These are phyloP conservation scores for Leptopilina drosophilae DNA, from an alignment of 2,888 invertebrate genomes.

Conservation along the genomic window DNA sequence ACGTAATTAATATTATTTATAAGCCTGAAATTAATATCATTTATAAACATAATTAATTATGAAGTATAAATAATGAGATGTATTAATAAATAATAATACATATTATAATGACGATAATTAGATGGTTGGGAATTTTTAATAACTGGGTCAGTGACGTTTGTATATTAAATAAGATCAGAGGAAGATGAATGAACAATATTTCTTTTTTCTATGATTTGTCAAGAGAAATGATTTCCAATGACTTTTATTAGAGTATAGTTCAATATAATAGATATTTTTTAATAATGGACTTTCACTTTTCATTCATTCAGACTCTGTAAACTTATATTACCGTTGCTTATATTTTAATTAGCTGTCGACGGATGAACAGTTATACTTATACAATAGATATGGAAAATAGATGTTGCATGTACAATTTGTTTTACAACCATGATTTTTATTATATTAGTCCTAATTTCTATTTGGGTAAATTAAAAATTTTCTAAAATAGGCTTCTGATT, in stretches of 20 bases:
- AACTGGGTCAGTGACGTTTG: not conserved
- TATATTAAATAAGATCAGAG: not conserved
- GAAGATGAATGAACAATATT: not conserved
- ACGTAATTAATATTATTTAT: no score
- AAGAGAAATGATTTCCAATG: not conserved
- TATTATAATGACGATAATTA: no score
- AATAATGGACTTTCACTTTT: not conserved
- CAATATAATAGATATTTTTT: not conserved
- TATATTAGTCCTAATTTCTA: no score
- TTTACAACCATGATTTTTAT: no score
- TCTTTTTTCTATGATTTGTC: not conserved
- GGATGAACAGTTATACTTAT: not conserved
- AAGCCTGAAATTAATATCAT: no score
- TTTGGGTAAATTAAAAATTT: no score
- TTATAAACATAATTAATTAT: no score
- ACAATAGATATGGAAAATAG: not conserved
- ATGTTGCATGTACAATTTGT: not conserved
- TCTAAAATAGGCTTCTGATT: no score
- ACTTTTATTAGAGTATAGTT: not conserved
- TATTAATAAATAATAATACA: no score
- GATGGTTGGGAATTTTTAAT: not conserved
- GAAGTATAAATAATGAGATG: no score
- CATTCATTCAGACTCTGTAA: not conserved
- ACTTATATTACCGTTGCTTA: not conserved
- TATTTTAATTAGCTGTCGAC: constrained; percentile 9